Evolutionary conservation across 2,797 vertebrate species (phyloP).

Genomic region (Tenualosa thibaudeaui): DNA sequence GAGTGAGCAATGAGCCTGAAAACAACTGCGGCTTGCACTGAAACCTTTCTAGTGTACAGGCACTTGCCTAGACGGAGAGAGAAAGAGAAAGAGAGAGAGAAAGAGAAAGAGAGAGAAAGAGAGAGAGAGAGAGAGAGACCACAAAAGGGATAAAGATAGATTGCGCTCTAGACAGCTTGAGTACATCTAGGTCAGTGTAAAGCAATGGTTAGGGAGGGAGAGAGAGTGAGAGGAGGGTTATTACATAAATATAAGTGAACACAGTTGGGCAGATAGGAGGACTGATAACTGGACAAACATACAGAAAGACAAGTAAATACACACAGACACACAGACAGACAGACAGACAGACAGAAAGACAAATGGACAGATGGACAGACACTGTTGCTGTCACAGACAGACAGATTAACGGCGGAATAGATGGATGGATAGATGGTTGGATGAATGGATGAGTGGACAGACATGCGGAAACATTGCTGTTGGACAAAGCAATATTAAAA

Average conservation of each 20-base stretch:
- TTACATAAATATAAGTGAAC: background rate
- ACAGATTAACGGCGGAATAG: too few species aligned
- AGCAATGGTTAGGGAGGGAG: background rate
- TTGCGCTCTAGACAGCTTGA: background rate
- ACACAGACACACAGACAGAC: background rate
- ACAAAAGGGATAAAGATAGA: background rate
- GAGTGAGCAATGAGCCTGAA: conserved; percentile 13
- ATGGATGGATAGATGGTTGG: too few species aligned
- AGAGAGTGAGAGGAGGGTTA: background rate
- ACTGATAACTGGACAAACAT: background rate
- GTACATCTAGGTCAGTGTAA: background rate
- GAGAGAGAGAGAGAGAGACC: conserved; percentile 35
- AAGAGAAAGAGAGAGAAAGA: background rate
- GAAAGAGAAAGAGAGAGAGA: conserved; percentile 36
- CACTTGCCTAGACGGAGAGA: conserved; percentile 18
- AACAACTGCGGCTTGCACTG: background rate
- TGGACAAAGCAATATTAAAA: too few species aligned
- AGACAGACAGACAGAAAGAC: background rate
- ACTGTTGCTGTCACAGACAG: too few species aligned
- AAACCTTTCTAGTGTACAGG: conserved; percentile 50
- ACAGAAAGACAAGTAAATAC: background rate
- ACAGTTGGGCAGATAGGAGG: background rate
- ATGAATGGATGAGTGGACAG: too few species aligned
- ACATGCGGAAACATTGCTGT: too few species aligned
- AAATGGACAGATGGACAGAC: background rate